phyloP scores from a whole-genome alignment of 2,113 vertebrate species.

The Aspiorhynchus laticeps region DNA sequence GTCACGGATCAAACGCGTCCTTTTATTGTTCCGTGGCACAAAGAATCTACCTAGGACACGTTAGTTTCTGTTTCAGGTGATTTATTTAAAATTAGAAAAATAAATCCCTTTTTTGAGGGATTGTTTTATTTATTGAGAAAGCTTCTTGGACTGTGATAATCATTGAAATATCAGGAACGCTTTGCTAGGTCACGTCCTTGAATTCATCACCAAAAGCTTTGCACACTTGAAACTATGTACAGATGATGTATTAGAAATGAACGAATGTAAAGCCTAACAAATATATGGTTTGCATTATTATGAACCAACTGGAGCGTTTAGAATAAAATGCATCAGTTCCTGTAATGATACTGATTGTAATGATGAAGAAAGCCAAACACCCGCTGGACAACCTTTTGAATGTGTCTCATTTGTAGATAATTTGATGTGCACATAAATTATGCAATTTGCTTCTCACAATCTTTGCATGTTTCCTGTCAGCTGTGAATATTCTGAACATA shows the following conservation, averaged over 20 bases:
- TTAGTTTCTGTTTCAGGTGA: slow-evolving; percentile 60
- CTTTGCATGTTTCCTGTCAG: slow-evolving; percentile 77
- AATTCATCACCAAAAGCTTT: slow-evolving; percentile 64
- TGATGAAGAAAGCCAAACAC: slow-evolving; percentile 36
- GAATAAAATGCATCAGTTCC: slow-evolving; percentile 11
- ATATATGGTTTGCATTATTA: slow-evolving; percentile 24
- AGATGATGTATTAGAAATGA: slow-evolving; percentile 56
- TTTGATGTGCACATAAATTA: slow-evolving; percentile 77
- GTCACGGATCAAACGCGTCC: slow-evolving; percentile 63
- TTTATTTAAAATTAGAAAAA: slow-evolving; percentile 68
- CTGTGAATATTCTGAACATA: slow-evolving; percentile 68
- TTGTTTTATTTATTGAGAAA: slow-evolving; percentile 76
- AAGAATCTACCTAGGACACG: slow-evolving; percentile 76
- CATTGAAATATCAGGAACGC: slow-evolving; percentile 65
- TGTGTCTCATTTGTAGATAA: slow-evolving; percentile 68
- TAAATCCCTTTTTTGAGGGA: slow-evolving; percentile 61
- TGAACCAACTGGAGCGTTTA: not conserved
- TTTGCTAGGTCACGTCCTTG: slow-evolving; percentile 52
- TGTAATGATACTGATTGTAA: slow-evolving; percentile 26
- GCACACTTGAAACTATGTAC: slow-evolving; percentile 61
- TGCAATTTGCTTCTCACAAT: slow-evolving; percentile 88
- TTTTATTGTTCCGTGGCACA: slow-evolving; percentile 64
- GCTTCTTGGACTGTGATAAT: slow-evolving; percentile 72
- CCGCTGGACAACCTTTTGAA: slow-evolving; percentile 61
- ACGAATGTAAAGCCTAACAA: slow-evolving; percentile 68